Base-by-base conservation (phyloP, 2,113 vertebrate genomes). In the Zosterops japonicus region DNA sequence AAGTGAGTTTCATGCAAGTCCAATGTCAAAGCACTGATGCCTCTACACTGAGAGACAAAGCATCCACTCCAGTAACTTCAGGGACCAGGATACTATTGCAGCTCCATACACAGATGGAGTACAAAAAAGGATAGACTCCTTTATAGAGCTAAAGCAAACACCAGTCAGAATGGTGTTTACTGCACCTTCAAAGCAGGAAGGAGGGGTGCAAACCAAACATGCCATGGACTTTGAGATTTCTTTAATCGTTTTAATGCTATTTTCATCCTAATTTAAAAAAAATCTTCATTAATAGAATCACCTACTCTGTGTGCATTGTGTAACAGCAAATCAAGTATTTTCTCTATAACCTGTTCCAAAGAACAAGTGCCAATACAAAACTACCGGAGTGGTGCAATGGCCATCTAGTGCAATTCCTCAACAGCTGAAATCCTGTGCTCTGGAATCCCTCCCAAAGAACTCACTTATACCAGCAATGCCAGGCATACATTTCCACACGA, bases 151-250 rank as follows among this genome's bases (percentile, higher is more conserved):
- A 70, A 82, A 63, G 61, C 24, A 49, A 88, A 67, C 24, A 60
- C 21, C 36, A 65, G 24, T 46, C 55, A 57, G 31, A 83, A 71
- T 11, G 18, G 14, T 8, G 17, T 18, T 79, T 17, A 24, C 33
- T 35, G 25, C 52, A 82, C 16, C 33, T 31, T 36, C 35, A 70
- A 80, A 91, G 24, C 17, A 10, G 14, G 12, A 39, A 11, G 19
- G 3, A 39, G 1, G 10, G 31, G 6, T 33, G 16, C 0, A 0
- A 76, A 33, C 2, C 70, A 79, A 96, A 53, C 3, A 3, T 11
- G 12, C 5, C 12, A 8, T 47, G 23, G 8, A 74, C 42, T 64
- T 23, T 29, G 50, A 70, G 18, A 89, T 36, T 50, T 4, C 11
- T 52, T 72, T 44, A 39, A 71, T 31, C 0, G 1, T 56, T 90